Base-by-base conservation (phyloP, 2,113 vertebrate species). In the Terrapene triunguis region DNA sequence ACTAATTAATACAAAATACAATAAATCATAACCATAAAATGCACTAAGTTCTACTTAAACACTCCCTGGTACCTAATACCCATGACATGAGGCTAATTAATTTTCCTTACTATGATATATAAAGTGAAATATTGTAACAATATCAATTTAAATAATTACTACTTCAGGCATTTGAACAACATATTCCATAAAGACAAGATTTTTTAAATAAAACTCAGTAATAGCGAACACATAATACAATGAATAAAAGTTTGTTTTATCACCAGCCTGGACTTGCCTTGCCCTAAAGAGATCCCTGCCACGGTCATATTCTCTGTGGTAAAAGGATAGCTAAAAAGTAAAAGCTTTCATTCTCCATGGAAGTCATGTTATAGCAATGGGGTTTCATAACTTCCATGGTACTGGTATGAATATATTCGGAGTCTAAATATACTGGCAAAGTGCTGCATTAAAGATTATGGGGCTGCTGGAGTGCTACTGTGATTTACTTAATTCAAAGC, bases 401-500 rank as follows among this genome's bases (percentile, higher is more conserved):
- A 87, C 38, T 88, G 74, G 90, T 90, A 91, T 94, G 93, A 97
- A 93, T 80, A 94, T 4, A 22, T 90, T 96, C 87, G 94, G 96
- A 97, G 81, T 96, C 80, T 94, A 88, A 97, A 92, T 97, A 87
- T 79, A 51, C 87, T 91, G 83, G 93, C 47, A 93, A 96, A 94
- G 79, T 86, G 54, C 53, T 90, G 42, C 81, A 74, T 92, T 47
- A 44, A 74, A 97, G 87, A 95, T 97, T 97, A 85, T 48, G 82
- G 84, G 74, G 95, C 81, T 96, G 84, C 86, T 95, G 65, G 86
- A 93, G 32, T 90, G 87, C 93, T 90, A 50, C 59, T 95, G 38
- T 95, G 88, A 85, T 94, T 96, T 88, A 85, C 44, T 95, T 96
- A 96, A 96, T 96, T 97, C 93, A 96, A 96, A 92, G 95, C 79